A percentile compares a stretch with the other conserved stretches of the same genome.
Evolutionary conservation across 2,888 invertebrate genomes (phyloP).

Genomic region (Dryomyza anilis): DNA sequence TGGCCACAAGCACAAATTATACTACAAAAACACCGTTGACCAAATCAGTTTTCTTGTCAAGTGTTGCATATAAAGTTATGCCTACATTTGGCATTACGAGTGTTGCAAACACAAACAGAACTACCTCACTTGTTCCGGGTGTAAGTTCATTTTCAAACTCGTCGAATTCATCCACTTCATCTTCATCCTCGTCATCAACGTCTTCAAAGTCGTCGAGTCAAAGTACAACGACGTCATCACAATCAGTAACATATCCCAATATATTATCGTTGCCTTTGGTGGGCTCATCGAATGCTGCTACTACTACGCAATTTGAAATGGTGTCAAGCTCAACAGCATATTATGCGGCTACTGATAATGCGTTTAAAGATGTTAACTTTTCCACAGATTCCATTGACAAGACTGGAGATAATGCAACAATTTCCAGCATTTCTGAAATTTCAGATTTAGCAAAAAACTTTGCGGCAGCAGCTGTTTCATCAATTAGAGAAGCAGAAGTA

Average conservation of each 20-base stretch:
- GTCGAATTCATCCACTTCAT: constrained; percentile 25
- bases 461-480: not conserved
- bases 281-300: constrained; percentile 8
- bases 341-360: not conserved
- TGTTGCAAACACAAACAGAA: constrained; percentile 8
- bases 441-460: not conserved
- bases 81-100: constrained; percentile 13
- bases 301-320: constrained; percentile 8
- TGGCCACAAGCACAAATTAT: not conserved
- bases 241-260: constrained; percentile 33
- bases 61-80: constrained; percentile 7
- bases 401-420: constrained; percentile 13
- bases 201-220: constrained; percentile 24
- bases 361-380: not conserved
- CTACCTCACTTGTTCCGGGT: constrained; percentile 20
- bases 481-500: not conserved
- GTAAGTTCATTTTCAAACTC: constrained; percentile 11
- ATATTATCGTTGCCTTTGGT: not conserved
- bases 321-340: constrained; percentile 13
- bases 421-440: constrained; percentile 8
- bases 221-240: constrained; percentile 17
- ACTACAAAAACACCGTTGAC: constrained; percentile 17
- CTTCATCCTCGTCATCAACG: constrained; percentile 32
- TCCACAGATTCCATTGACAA: constrained; percentile 10
- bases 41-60: constrained; percentile 25